Conservation (phyloP, 1,140 invertebrate species). For the Hetaerina americana region DNA sequence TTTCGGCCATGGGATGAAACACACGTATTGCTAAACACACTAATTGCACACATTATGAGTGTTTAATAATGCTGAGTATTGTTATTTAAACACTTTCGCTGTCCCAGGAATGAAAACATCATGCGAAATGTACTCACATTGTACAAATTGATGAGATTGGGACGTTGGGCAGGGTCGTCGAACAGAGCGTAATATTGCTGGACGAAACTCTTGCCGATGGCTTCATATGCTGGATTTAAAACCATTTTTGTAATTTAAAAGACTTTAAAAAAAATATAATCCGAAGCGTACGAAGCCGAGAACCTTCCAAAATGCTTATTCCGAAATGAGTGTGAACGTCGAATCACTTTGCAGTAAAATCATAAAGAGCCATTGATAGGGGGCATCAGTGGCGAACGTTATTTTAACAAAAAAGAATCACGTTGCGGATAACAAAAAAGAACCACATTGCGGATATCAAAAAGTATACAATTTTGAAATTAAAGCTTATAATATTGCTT, state of each 20-base stretch:
- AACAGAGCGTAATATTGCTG: constrained; percentile 85
- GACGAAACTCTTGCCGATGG: constrained; percentile 84
- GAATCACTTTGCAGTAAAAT: neutral
- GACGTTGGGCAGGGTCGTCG: constrained; percentile 69
- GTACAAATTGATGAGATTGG: constrained; percentile 76
- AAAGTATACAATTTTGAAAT: too few species aligned
- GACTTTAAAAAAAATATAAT: neutral
- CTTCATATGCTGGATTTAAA: constrained; percentile 76
- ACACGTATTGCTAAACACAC: constrained; percentile 11
- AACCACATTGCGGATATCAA: too few species aligned
- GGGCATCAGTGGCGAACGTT: neutral
- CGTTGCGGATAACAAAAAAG: neutral
- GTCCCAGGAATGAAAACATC: too few species aligned
- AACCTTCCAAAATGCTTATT: neutral
- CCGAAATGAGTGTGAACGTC: neutral
- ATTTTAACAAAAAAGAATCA: neutral
- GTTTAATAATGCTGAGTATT: constrained; percentile 2
- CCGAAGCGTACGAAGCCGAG: neutral
- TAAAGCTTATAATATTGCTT: too few species aligned
- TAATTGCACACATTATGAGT: neutral
- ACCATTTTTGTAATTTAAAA: neutral
- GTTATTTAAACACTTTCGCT: constrained; percentile 10
- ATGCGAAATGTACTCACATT: constrained; percentile 55
- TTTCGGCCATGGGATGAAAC: constrained; percentile 13
- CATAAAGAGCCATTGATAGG: neutral